phyloP scores from a whole-genome alignment of 2,797 vertebrate species.

The Acestrorhynchus altus region DNA sequence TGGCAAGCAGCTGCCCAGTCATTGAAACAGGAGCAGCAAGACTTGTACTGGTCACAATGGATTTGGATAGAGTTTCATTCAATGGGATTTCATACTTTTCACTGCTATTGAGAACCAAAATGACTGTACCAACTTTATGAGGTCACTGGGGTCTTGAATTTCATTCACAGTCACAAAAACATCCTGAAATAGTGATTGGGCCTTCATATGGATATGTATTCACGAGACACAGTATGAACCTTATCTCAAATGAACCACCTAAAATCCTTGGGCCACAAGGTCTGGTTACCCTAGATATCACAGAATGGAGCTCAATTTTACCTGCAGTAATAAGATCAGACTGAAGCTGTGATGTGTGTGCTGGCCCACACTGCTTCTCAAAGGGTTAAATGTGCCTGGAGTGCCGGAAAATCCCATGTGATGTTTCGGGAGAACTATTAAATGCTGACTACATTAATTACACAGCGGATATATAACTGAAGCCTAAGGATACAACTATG shows the following conservation, averaged over 20 bases:
- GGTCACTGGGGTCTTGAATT: slow-evolving; percentile 66
- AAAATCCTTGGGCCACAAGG: not conserved
- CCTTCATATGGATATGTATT: not conserved
- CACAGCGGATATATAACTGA: slow-evolving; percentile 75
- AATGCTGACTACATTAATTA: slow-evolving; percentile 85
- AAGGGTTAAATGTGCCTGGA: slow-evolving; percentile 70
- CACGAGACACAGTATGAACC: not conserved
- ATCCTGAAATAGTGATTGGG: slow-evolving; percentile 7
- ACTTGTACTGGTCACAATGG: slow-evolving; percentile 58
- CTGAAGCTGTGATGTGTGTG: not conserved
- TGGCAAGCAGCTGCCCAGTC: slow-evolving; percentile 70
- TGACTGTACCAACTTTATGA: slow-evolving; percentile 60
- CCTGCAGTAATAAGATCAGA: not conserved
- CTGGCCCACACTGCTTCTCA: not conserved
- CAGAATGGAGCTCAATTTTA: not conserved
- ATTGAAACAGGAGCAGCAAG: slow-evolving; percentile 56
- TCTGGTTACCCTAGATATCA: not conserved
- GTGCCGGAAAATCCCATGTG: slow-evolving; percentile 89
- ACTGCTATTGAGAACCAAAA: slow-evolving; percentile 4
- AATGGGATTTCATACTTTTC: slow-evolving; percentile 31
- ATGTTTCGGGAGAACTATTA: slow-evolving; percentile 87
- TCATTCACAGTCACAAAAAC: slow-evolving; percentile 30
- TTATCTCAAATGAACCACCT: not conserved
- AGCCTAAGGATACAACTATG: slow-evolving; percentile 66
- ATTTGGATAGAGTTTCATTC: slow-evolving; percentile 61